Percentiles rank a stretch among this genome's conserved stretches.
Evolutionary conservation across 2,113 vertebrate genomes (phyloP).

Genomic region (Takifugu flavidus): DNA sequence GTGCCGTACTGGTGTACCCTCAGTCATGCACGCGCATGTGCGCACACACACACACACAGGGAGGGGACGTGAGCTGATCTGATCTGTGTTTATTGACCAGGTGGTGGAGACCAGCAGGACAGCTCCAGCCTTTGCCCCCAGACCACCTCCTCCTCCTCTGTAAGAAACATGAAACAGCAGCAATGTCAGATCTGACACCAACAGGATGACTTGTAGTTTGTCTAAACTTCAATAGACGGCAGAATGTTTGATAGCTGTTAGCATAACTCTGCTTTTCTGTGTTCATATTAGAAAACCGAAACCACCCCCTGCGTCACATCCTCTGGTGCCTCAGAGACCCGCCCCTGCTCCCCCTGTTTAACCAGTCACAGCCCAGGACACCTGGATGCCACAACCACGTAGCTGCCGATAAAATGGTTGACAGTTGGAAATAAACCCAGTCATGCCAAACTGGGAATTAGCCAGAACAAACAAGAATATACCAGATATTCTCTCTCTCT

Average conservation of each 20-base stretch:
- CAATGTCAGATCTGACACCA: no score
- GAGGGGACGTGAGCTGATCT: not conserved
- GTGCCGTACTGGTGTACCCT: no score
- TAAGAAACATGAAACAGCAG: slow-evolving; percentile 23
- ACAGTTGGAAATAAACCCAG: not conserved
- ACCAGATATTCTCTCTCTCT: not conserved
- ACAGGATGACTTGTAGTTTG: no score
- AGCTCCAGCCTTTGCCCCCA: slow-evolving; percentile 28
- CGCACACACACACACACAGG: not conserved
- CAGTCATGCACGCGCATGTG: no score
- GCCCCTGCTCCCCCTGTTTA: slow-evolving; percentile 74
- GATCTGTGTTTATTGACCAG: slow-evolving; percentile 34
- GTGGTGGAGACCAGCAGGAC: slow-evolving; percentile 60
- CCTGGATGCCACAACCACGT: slow-evolving; percentile 6
- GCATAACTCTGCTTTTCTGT: not conserved
- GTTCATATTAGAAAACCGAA: slow-evolving; percentile 59
- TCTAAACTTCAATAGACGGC: no score
- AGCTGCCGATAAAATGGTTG: not conserved
- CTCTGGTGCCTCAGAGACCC: slow-evolving; percentile 76
- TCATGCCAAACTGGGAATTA: not conserved
- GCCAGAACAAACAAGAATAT: slow-evolving; percentile 4
- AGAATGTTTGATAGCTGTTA: not conserved
- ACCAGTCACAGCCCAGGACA: slow-evolving; percentile 25
- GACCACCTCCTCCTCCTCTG: slow-evolving; percentile 66
- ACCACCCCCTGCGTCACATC: slow-evolving; percentile 56